These are phyloP conservation scores for Onychorhynchus coronatus DNA, from an alignment of 2,113 vertebrate species.

Conservation along the genomic window DNA sequence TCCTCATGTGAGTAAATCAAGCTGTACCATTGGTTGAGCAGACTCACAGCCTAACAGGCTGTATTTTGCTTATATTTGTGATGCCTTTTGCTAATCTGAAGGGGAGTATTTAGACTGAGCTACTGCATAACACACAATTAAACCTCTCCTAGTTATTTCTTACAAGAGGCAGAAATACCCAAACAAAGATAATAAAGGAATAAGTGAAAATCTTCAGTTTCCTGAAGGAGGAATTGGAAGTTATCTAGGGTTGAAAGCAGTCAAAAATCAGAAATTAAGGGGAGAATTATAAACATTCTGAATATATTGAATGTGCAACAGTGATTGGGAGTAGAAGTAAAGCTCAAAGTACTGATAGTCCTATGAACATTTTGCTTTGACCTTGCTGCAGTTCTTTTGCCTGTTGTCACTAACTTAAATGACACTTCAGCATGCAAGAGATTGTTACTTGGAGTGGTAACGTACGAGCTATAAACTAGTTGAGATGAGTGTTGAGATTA, in stretches of 20 bases:
- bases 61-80: not conserved
- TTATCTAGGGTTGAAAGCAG: not conserved
- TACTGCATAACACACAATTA: not conserved
- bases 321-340: not conserved
- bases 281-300: not conserved
- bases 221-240: not conserved
- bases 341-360: not conserved
- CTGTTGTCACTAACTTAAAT: not conserved
- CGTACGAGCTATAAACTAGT: accelerated
- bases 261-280: not conserved
- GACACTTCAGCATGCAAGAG: not conserved
- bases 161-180: not conserved
- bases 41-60: not conserved
- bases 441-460: not conserved
- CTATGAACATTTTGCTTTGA: not conserved
- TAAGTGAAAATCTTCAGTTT: not conserved
- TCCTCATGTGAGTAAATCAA: not conserved
- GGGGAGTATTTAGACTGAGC: not conserved
- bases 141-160: not conserved
- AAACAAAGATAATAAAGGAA: not conserved
- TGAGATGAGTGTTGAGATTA: not conserved
- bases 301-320: not conserved
- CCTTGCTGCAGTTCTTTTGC: not conserved
- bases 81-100: not conserved
- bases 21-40: not conserved